phyloP scores from a whole-genome alignment of 2,113 vertebrate species.

The Zeus faber region DNA sequence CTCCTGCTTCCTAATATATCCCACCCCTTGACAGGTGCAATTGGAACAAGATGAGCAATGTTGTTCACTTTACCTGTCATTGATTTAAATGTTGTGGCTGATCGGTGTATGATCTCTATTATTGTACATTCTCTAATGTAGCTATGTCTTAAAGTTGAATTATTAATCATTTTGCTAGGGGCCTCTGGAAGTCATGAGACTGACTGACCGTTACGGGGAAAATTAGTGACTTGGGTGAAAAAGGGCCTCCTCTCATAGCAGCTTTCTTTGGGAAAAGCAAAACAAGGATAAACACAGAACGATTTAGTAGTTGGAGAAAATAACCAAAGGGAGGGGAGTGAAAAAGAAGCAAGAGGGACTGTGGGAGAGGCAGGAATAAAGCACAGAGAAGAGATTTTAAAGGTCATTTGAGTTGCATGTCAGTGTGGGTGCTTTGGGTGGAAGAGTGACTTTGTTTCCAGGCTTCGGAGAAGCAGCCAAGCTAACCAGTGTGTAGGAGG shows the following conservation, averaged over 20 bases:
- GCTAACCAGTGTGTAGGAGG: constrained; percentile 51
- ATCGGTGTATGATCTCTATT: too few species aligned
- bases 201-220: background rate
- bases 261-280: constrained; percentile 14
- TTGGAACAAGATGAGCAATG: too few species aligned
- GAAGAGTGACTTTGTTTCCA: constrained; percentile 36
- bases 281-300: constrained; percentile 11
- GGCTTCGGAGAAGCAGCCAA: constrained; percentile 44
- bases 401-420: constrained; percentile 39
- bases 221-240: constrained; percentile 13
- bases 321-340: background rate
- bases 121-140: too few species aligned
- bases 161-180: too few species aligned
- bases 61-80: too few species aligned
- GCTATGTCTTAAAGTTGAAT: too few species aligned
- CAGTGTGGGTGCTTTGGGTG: constrained; percentile 27
- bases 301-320: too few species aligned
- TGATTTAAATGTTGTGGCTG: too few species aligned
- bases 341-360: background rate
- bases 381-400: constrained; percentile 3
- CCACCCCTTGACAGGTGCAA: too few species aligned
- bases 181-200: too few species aligned
- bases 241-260: background rate
- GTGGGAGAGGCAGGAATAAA: constrained; percentile 2
- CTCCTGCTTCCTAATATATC: too few species aligned